Evolutionary conservation across 1,140 invertebrate species (phyloP).

Genomic region (Luehdorfia chinensis): DNA sequence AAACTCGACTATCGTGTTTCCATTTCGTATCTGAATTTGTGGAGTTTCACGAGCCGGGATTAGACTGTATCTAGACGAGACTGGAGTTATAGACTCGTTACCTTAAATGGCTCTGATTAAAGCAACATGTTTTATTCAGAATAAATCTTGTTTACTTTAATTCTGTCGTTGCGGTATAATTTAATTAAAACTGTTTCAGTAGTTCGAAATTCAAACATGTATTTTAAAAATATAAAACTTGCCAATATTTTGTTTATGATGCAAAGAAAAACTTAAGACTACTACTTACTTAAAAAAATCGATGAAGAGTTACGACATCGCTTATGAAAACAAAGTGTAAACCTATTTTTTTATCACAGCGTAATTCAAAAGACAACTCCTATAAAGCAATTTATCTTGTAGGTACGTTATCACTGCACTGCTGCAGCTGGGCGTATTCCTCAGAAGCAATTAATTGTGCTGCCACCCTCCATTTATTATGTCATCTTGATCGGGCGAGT

Average conservation of each 20-base stretch:
- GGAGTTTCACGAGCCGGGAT: constrained; percentile 63
- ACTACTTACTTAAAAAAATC: too few relatives aligned
- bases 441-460: constrained; percentile 48
- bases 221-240: too few relatives aligned
- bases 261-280: too few relatives aligned
- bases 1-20: constrained; percentile 68
- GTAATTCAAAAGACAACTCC: constrained; percentile 15
- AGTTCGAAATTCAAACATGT: too few relatives aligned
- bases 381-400: constrained; percentile 35
- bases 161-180: constrained; percentile 13
- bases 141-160: constrained; percentile 22
- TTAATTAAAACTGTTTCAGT: not conserved
- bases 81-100: constrained; percentile 63
- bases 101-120: constrained; percentile 50
- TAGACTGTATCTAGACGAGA: constrained; percentile 56
- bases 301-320: too few relatives aligned
- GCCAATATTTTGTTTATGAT: too few relatives aligned
- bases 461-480: constrained; percentile 44
- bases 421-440: constrained; percentile 48
- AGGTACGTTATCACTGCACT: constrained; percentile 40
- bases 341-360: too few relatives aligned
- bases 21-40: constrained; percentile 59
- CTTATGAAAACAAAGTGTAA: too few relatives aligned
- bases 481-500: constrained; percentile 36
- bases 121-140: constrained; percentile 32